These are phyloP conservation scores for Aegithalos caudatus DNA, from an alignment of 2,113 vertebrate genomes.

Conservation along the genomic window DNA sequence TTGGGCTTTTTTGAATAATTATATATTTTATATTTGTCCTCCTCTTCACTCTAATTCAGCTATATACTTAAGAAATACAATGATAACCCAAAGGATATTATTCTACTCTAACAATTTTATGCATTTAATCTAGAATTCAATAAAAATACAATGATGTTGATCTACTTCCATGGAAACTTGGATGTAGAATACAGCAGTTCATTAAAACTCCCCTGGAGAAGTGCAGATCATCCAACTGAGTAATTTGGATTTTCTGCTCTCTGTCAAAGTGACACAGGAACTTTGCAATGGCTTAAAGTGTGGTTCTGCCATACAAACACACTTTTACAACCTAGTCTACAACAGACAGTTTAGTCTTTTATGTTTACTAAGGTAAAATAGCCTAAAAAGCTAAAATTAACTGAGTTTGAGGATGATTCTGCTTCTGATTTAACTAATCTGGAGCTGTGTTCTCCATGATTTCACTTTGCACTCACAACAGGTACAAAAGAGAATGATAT, in stretches of 20 bases:
- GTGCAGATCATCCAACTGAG: not conserved
- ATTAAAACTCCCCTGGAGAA: not conserved
- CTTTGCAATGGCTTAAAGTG: not conserved
- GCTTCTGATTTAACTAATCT: not conserved
- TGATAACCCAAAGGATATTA: not conserved
- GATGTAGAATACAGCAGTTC: not conserved
- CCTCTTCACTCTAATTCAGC: not conserved
- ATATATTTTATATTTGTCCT: not conserved
- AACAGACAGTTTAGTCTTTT: not conserved
- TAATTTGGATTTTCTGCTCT: not conserved
- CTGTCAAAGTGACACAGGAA: not conserved
- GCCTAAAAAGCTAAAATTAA: not conserved
- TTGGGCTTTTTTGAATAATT: not conserved
- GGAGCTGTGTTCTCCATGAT: not conserved
- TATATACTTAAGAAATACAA: not conserved
- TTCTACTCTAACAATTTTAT: not conserved
- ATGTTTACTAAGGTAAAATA: not conserved
- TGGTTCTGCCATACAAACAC: not conserved
- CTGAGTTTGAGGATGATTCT: not conserved
- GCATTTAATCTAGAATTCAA: not conserved
- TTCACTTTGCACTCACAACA: not conserved
- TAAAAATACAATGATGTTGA: not conserved
- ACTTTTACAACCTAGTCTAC: not conserved
- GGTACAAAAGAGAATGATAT: not conserved
- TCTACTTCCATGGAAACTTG: not conserved